Base-by-base conservation (phyloP, 2,797 vertebrate species). In the Novumbra hubbsi region DNA sequence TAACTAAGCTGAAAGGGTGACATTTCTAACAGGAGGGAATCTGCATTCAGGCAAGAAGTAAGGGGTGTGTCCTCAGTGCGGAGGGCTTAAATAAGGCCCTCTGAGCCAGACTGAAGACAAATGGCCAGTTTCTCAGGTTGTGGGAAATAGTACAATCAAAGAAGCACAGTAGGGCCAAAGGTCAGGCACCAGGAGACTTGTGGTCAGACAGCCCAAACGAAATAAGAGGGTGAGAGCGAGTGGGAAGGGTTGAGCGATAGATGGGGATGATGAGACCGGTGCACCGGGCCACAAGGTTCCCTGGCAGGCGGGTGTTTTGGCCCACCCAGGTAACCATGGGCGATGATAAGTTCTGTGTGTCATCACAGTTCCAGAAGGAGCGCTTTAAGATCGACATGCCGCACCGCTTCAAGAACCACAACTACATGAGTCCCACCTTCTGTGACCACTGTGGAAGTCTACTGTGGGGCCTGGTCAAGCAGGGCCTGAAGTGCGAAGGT, bases 371-470 rank as follows among this genome's bases (percentile, higher is more conserved):
- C 90, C 97, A 99, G 90, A 99, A 99, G 92, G 98, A 99, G 84
- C 93, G 98, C 28, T 99, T 99, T 90, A 97, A 99, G 80, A 99
- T 99, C 1, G 98, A 99, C 87, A 99, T 99, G 96, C 97, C 98
- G 0, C 98, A 99, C 76, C 95, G 98, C 77, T 98, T 99, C 90
- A 97, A 95, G 86, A 95, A 78, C 75, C 71, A 99, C 91, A 99
- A 97, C 92, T 99, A 99, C 90, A 99, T 97, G 96, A 99, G 98
- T 90, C 98, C 98, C 2, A 99, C 96, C 34, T 99, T 99, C 94
- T 99, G 98, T 0, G 98, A 99, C 92, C 98, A 99, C 90, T 99
- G 98, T 0, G 98, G 98, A 77, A 99, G 97, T 85, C 92, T 99
- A 87, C 94, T 99, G 69, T 99, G 98, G 98, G 98, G 98, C 64